Conservation (phyloP, 2,888 invertebrate species). For the Oithona nana region DNA sequence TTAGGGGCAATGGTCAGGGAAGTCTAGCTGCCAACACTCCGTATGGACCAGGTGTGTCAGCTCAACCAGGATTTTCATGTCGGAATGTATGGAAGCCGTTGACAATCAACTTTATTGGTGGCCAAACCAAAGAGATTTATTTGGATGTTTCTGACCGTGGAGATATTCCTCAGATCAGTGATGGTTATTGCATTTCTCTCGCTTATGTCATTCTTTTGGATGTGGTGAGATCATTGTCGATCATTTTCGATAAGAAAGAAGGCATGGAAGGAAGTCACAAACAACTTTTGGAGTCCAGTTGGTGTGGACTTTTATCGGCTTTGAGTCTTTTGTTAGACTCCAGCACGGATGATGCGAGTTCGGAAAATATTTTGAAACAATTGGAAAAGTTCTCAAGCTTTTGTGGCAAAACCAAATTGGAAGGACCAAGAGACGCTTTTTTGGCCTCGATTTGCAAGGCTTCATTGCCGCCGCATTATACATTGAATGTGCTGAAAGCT, state of each 20-base stretch:
- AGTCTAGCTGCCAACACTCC: neutral
- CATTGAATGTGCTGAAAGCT: constrained; percentile 54
- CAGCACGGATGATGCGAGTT: constrained; percentile 74
- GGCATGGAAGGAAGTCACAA: constrained; percentile 20
- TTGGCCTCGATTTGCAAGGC: constrained; percentile 85
- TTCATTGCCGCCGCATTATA: constrained; percentile 88
- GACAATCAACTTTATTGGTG: constrained; percentile 60
- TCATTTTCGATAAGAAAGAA: constrained; percentile 30
- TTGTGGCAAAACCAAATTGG: constrained; percentile 60
- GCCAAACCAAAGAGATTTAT: constrained; percentile 69
- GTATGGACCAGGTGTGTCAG: constrained; percentile 41
- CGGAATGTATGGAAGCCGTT: constrained; percentile 80
- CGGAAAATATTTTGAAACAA: constrained; percentile 74
- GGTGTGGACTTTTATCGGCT: constrained; percentile 83
- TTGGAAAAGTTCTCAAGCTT: constrained; percentile 75
- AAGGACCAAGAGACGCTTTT: constrained; percentile 72
- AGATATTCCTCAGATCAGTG: constrained; percentile 81
- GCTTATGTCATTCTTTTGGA: constrained; percentile 85
- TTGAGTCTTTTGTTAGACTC: constrained; percentile 79
- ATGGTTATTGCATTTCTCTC: constrained; percentile 89
- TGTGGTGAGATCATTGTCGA: constrained; percentile 64
- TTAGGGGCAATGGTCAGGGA: neutral
- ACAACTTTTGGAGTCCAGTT: constrained; percentile 75
- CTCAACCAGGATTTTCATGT: constrained; percentile 78
- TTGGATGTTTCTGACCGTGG: constrained; percentile 88